Percentiles rank a stretch among this genome's conserved stretches.
Conservation (phyloP, 2,888 invertebrate genomes). For the Drosophila gaucha region DNA sequence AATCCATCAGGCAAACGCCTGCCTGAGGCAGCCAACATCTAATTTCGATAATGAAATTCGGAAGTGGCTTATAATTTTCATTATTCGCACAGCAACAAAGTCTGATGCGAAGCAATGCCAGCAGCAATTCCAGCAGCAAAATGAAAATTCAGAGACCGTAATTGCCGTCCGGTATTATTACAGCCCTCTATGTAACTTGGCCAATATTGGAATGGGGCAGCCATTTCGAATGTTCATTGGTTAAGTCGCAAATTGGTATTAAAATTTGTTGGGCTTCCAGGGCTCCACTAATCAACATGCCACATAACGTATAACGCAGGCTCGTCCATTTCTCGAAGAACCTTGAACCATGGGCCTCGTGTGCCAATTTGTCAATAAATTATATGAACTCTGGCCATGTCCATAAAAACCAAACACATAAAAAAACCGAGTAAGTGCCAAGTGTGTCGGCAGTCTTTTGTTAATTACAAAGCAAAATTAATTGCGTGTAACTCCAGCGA, state of each 20-base stretch:
- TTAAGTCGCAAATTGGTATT: constrained; percentile 65
- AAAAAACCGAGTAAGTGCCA: constrained; percentile 51
- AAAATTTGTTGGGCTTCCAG: constrained; percentile 54
- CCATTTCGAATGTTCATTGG: constrained; percentile 47
- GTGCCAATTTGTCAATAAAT: constrained; percentile 74
- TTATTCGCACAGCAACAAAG: constrained; percentile 58
- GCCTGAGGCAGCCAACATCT: constrained; percentile 49
- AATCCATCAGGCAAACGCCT: constrained; percentile 60
- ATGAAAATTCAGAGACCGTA: constrained; percentile 59
- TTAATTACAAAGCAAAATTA: constrained; percentile 78
- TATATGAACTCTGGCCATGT: constrained; percentile 60
- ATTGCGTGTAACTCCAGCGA: constrained; percentile 75
- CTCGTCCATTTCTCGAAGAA: constrained; percentile 16
- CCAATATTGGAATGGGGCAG: constrained; percentile 29
- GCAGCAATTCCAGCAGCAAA: constrained; percentile 17
- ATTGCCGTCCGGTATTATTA: constrained; percentile 70
- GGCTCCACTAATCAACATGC: constrained; percentile 51
- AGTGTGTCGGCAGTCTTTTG: constrained; percentile 40
- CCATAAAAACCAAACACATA: constrained; percentile 68
- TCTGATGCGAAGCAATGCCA: constrained; percentile 7
- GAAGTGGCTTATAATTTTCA: constrained; percentile 77
- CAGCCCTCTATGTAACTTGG: constrained; percentile 52
- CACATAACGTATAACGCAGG: neutral
- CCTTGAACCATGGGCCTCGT: constrained; percentile 16
- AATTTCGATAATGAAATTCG: constrained; percentile 80